phyloP scores from a whole-genome alignment of 2,888 invertebrate genomes.

The Polymixis lichenea region DNA sequence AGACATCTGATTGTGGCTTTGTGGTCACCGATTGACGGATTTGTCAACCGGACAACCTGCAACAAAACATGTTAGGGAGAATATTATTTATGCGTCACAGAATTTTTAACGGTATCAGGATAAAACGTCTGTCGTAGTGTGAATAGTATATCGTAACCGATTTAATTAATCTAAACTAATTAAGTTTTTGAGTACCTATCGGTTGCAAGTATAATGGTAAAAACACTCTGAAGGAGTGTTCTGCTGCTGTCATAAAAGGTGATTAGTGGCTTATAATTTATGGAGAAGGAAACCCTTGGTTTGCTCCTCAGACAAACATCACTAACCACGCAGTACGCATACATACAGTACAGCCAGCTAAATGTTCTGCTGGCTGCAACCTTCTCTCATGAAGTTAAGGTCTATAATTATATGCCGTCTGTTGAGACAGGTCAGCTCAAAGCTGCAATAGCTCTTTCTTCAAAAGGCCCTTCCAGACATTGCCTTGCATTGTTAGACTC shows the following conservation, averaged over 20 bases:
- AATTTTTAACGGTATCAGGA: not conserved
- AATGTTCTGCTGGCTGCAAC: not conserved
- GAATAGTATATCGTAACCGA: not conserved
- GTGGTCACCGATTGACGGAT: slow-evolving; percentile 70
- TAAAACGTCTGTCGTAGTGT: not conserved
- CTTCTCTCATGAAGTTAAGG: too few species aligned
- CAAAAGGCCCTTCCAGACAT: too few species aligned
- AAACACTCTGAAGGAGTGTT: not conserved
- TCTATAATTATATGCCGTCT: too few species aligned
- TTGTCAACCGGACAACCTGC: slow-evolving; percentile 75
- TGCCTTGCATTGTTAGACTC: too few species aligned
- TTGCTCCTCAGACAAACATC: not conserved
- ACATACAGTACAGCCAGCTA: not conserved
- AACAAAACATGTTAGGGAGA: slow-evolving; percentile 20
- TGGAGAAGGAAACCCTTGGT: not conserved
- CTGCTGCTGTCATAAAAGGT: not conserved
- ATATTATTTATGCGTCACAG: not conserved
- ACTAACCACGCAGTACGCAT: not conserved
- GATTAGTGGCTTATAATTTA: not conserved
- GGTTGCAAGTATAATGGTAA: not conserved
- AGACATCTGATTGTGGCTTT: slow-evolving; percentile 67
- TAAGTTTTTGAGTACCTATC: not conserved
- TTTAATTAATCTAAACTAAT: not conserved
- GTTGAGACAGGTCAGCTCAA: too few species aligned
- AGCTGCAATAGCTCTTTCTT: too few species aligned